Evolutionary conservation across 2,888 invertebrate species (phyloP).

Genomic region (Leptothorax acervorum): DNA sequence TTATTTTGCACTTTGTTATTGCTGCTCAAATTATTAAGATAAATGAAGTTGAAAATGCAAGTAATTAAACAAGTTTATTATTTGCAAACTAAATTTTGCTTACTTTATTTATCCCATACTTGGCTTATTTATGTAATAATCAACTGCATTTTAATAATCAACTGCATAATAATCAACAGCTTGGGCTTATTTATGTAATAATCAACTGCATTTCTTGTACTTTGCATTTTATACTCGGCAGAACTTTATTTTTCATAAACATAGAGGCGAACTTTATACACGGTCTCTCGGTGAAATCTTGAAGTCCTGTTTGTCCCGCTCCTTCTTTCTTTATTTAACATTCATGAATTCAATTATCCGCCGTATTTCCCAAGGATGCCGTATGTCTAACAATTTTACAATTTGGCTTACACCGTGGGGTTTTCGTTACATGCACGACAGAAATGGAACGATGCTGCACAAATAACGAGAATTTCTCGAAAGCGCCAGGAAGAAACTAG

Average conservation of each 20-base stretch:
- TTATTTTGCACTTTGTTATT: background rate
- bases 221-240: background rate
- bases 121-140: background rate
- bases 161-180: too few relatives aligned
- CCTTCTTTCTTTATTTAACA: slow-evolving; percentile 47
- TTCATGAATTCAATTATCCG: slow-evolving; percentile 65
- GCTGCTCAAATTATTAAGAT: background rate
- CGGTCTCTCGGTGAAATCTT: background rate
- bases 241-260: slow-evolving; percentile 15
- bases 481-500: slow-evolving; percentile 27
- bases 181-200: background rate
- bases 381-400: slow-evolving; percentile 55
- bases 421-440: slow-evolving; percentile 34
- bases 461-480: slow-evolving; percentile 46
- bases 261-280: background rate
- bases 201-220: background rate
- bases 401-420: slow-evolving; percentile 48
- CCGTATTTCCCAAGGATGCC: slow-evolving; percentile 57
- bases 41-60: background rate
- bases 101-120: background rate
- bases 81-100: background rate
- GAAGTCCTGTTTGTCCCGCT: slow-evolving; percentile 21
- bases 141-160: slow-evolving; percentile 10
- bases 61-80: background rate
- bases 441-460: slow-evolving; percentile 37